Percentiles rank a stretch among this genome's conserved stretches.
phyloP scores from a whole-genome alignment of 2,888 invertebrate genomes.

The Campoplex nolae region DNA sequence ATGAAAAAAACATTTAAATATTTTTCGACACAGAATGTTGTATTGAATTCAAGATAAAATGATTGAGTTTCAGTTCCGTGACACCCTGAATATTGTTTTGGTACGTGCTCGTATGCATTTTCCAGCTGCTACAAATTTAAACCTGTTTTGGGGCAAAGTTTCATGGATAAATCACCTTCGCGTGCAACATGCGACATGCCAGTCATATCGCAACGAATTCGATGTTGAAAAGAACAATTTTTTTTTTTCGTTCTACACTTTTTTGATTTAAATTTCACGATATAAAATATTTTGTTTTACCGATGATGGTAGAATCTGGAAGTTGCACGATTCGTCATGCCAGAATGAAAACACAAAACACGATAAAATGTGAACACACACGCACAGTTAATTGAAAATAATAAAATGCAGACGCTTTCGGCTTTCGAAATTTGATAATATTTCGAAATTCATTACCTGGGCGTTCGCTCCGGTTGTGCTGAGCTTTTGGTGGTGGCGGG shows the following conservation, averaged over 20 bases:
- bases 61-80: not conserved
- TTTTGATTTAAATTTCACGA: constrained; percentile 23
- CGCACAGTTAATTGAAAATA: not conserved
- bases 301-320: constrained; percentile 4
- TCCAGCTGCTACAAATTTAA: constrained; percentile 43
- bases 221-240: constrained; percentile 40
- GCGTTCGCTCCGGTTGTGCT: constrained; percentile 82
- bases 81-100: constrained; percentile 12
- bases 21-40: not conserved
- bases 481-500: constrained; percentile 84
- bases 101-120: constrained; percentile 39
- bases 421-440: constrained; percentile 40
- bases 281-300: constrained; percentile 7
- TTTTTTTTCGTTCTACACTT: not conserved
- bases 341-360: constrained; percentile 19
- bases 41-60: not conserved
- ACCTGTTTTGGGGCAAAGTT: constrained; percentile 59
- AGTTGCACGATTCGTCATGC: constrained; percentile 21
- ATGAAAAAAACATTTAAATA: not conserved
- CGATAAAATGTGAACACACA: not conserved
- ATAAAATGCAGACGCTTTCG: constrained; percentile 24
- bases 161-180: constrained; percentile 62
- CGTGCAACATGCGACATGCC: constrained; percentile 71
- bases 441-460: constrained; percentile 80
- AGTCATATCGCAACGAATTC: constrained; percentile 65